Conservation (phyloP, 2,113 vertebrate genomes). For the Melanerpes formicivorus region DNA sequence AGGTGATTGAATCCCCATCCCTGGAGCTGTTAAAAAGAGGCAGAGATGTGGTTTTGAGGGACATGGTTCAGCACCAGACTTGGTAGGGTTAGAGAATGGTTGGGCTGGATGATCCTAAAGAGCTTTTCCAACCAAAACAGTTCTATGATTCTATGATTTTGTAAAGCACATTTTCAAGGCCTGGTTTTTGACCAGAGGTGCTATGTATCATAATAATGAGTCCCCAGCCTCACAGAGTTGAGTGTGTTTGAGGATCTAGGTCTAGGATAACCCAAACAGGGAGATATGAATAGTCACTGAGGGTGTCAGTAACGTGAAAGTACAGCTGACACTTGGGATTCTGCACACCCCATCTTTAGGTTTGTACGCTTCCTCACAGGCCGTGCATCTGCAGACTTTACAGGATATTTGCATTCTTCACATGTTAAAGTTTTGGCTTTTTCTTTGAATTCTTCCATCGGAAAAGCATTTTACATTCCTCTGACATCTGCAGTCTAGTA, state of each 20-base stretch:
- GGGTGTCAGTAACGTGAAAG: not conserved
- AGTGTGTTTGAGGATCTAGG: not conserved
- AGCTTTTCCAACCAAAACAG: too few species aligned
- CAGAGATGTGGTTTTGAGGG: too few species aligned
- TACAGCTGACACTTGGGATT: not conserved
- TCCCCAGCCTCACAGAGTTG: not conserved
- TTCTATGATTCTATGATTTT: not conserved
- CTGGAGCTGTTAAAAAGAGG: too few species aligned
- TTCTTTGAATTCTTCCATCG: slow-evolving; percentile 1
- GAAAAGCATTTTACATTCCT: slow-evolving; percentile 11
- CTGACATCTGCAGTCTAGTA: slow-evolving; percentile 14
- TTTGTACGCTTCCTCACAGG: not conserved
- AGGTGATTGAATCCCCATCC: too few species aligned
- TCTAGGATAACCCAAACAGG: not conserved
- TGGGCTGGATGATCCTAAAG: too few species aligned
- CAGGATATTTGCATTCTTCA: slow-evolving; percentile 14
- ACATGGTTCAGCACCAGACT: too few species aligned
- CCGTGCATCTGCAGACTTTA: not conserved
- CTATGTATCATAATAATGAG: not conserved
- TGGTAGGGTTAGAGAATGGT: too few species aligned
- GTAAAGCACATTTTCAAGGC: not conserved
- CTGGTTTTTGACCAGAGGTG: not conserved
- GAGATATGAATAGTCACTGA: not conserved
- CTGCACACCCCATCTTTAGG: not conserved
- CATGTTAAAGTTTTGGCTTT: slow-evolving; percentile 22